Base-by-base conservation (phyloP, 2,113 vertebrate species). In the Cepphus grylle region DNA sequence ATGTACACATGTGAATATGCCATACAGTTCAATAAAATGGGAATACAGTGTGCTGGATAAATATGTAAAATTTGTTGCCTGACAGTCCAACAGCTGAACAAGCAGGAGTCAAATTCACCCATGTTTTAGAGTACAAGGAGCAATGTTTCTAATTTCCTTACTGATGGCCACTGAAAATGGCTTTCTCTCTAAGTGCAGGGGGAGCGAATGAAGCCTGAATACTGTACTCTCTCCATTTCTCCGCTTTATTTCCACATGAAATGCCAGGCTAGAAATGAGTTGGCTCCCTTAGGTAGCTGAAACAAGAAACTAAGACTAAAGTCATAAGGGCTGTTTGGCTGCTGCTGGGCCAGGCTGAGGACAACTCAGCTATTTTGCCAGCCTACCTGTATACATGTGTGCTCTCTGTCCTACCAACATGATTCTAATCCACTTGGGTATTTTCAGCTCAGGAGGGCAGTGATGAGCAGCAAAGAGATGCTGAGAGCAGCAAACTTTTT, bases 371-470 rank as follows among this genome's bases (percentile, higher is more conserved):
- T 23, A 34, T 23, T 85, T 32, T 61, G 11, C 8, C 72, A 69
- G 36, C 59, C 59, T 38, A 32, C 5, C 32, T 38, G 36, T 6
- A 59, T 0, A 5, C 10, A 52, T 9, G 2, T 1, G 11, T 34
- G 9, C 26, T 55, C 52, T 18, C 27, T 55, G 29, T 10, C 49
- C 36, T 22, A 59, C 34, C 56, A 47, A 21, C 21, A 3, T 1
- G 15, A 38, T 52, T 50, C 69, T 40, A 63, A 45, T 20, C 27
- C 63, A 25, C 30, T 47, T 15, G 30, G 43, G 15, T 58, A 29
- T 29, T 47, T 81, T 34, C 38, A 59, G 21, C 45, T 81, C 42
- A 42, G 87, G 63, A 86, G 30, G 43, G 17, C 56, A 52, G 25
- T 20, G 38, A 70, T 7, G 8, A 77, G n/a, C 82, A 30, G 45